A percentile compares a stretch with the other conserved stretches of the same genome.
Evolutionary conservation across 2,888 invertebrate species (phyloP).

Genomic region (Stegana nigrithorax): DNA sequence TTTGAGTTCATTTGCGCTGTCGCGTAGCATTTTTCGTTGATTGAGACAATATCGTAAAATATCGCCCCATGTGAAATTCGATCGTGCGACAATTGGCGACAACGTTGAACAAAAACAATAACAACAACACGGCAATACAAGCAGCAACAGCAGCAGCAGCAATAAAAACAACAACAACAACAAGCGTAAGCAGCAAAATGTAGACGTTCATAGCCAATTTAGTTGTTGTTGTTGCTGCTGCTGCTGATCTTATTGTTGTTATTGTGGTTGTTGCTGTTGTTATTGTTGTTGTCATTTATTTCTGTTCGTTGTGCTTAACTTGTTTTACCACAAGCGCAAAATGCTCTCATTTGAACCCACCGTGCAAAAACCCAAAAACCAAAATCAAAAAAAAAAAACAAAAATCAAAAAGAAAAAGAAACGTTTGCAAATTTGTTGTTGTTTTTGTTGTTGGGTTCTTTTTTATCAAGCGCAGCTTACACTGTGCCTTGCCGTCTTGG

Average conservation of each 20-base stretch:
- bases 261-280: too few species aligned
- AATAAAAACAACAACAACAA: background rate
- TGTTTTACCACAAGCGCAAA: conserved; percentile 44
- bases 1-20: background rate
- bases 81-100: conserved; percentile 37
- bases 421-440: too few species aligned
- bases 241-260: too few species aligned
- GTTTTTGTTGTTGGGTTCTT: background rate
- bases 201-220: conserved; percentile 45
- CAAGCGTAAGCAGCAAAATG: too few species aligned
- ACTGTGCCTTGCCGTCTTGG: conserved; percentile 19
- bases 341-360: background rate
- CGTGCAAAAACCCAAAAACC: conserved; percentile 36
- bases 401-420: background rate
- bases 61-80: conserved; percentile 54
- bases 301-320: conserved; percentile 49
- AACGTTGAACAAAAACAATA: background rate
- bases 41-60: conserved; percentile 63
- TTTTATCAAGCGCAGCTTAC: conserved; percentile 11
- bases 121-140: background rate
- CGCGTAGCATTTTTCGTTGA: conserved; percentile 38
- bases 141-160: background rate
- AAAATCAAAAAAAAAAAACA: conserved; percentile 38
- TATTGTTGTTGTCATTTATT: conserved; percentile 21
- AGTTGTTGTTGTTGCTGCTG: conserved; percentile 50